Evolutionary conservation across 2,888 invertebrate species (phyloP), one percentile per base, ranked within the genome.

Genomic region (Blomia tropicalis): DNA sequence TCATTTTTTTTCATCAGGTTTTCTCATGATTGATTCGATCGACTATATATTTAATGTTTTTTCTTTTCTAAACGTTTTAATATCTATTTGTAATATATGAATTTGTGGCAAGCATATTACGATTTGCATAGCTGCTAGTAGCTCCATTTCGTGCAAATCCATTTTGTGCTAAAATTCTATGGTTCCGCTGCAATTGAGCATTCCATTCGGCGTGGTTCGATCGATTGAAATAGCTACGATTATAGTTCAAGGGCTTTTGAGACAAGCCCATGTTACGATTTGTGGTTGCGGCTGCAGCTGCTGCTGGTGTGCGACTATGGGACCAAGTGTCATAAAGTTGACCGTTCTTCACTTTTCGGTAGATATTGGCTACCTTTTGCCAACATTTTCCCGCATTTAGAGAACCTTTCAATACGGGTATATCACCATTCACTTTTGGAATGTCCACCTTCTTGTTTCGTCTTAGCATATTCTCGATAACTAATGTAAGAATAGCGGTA

Each of bases 401-500:
- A 14, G 31, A 47, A 25, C 58, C 36, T 11, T 11, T n/a, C 51
- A 47, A 14, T 47, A 11, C n/a, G 7, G 51, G 22, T 41, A 41
- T 17, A 29, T 41, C n/a, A 22, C 31, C 62, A 1, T 43, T 54
- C 7, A 59, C 19, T 19, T 56, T 56, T 14, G 44, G 41, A 11
- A 7, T n/a, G n/a, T 47, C 51, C 22, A 27, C 51, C 7, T 19
- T 7, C 43, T 31, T 30, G 1, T 58, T 41, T 30, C 58, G 41
- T 23, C 43, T 32, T 23, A 51, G 43, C 2, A 58, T n/a, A 31
- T 63, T 31, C 63, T 68, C 68, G 3, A 61, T 31, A 25, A 63
- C 30, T 1, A 68, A 60, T 2, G 65, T 59, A 2, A 63, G 1
- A n/a, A 68, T 14, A 2, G 66, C 63, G n/a, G 63, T 58, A 47